Base-by-base conservation (phyloP, 2,113 vertebrate species). In the Corydoras sp. region DNA sequence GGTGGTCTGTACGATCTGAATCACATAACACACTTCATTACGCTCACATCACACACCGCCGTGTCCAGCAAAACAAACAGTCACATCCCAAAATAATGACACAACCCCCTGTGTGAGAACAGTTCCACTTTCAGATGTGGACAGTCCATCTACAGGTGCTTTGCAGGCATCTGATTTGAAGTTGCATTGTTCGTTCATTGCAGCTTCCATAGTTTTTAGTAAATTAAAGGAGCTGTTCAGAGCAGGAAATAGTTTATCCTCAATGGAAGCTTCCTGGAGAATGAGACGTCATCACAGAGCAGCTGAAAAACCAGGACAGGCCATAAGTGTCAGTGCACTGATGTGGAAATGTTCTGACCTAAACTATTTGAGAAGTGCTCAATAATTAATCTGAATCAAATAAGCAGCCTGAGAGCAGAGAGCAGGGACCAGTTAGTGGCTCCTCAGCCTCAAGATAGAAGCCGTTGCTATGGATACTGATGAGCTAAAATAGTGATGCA, bases 1-100 rank as follows among this genome's bases (percentile, higher is more conserved):
- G 1, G 89, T 92, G 24, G 91, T 82, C 0, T 95, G 93, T 13
- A 99, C 95, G 72, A 99, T 89, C 97, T 99, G 84, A 60, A 55
- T 35, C 60, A 58, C 56, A 43, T 4, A 43, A 43, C 35, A 43
- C 35, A 43, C 35, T 43, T 43, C 7, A 43, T 43, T 43, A 43
- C 2, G 35, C 7, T 43, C 35, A 43, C 35, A 43, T 43, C 7
- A 43, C 35, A 43, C 35, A 43, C 4, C 7, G 35, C 7, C 4
- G 35, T 43, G 35, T 43, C 35, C 4, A 8, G 1, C 35, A 43
- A 43, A 43, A 43, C 32, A 35, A 35, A 35, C 35, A 43, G 18
- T 24, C 35, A 5, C 7, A 43, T 43, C 35, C 35, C 35, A 43
- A 43, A 43, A 43, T 43, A 43, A 43, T 43, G 35, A 43, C 35